Percentiles rank a stretch among this genome's conserved stretches.
These are phyloP conservation scores for Crotophaga sulcirostris DNA, from an alignment of 2,113 vertebrate species.

Conservation along the genomic window DNA sequence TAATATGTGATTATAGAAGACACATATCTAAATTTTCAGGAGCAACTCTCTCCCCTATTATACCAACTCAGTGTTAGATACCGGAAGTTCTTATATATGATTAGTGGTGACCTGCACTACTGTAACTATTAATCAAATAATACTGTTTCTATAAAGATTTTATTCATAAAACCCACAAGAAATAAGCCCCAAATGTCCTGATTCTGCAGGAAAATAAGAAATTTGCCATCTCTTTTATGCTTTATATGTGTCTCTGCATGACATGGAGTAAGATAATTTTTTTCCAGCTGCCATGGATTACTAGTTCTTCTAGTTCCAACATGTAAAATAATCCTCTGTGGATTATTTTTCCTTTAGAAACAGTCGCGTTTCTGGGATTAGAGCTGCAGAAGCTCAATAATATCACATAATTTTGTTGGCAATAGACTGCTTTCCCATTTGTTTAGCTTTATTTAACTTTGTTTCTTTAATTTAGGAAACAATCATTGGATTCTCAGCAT, in stretches of 20 bases:
- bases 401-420: neutral
- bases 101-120: neutral
- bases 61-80: neutral
- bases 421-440: neutral
- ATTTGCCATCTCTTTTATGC: neutral
- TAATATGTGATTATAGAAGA: neutral
- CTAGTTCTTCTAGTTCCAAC: neutral
- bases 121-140: neutral
- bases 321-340: neutral
- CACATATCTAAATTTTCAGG: neutral
- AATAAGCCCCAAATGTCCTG: neutral
- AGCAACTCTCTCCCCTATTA: neutral
- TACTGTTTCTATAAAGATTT: neutral
- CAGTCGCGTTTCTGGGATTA: neutral
- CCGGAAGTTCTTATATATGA: neutral
- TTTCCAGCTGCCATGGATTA: neutral
- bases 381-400: neutral
- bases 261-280: neutral
- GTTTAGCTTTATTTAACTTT: conserved; percentile 14
- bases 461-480: conserved; percentile 75
- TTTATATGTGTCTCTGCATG: neutral
- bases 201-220: neutral
- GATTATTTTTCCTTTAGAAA: neutral
- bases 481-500: conserved; percentile 72
- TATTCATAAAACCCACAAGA: neutral